Evolutionary conservation across 2,113 vertebrate species (phyloP).

Genomic region (Albula goreensis): DNA sequence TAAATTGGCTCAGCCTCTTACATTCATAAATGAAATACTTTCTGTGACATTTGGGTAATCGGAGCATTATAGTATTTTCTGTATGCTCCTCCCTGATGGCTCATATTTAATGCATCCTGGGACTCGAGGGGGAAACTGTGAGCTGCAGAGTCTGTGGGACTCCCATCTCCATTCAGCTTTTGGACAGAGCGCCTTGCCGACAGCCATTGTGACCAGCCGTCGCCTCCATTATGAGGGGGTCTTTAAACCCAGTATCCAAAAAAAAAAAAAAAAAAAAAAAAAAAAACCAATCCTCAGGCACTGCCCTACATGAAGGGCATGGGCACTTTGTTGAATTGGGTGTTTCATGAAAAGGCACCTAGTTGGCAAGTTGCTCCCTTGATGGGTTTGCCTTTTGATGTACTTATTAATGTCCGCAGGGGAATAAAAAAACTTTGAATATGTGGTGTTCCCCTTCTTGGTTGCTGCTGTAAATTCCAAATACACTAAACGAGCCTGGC

Average conservation of each 20-base stretch:
- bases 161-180: background rate
- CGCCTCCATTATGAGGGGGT: background rate
- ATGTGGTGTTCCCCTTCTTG: background rate
- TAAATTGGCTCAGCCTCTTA: background rate
- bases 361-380: background rate
- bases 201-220: background rate
- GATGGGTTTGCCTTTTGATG: background rate
- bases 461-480: background rate
- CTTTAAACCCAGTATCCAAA: background rate
- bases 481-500: background rate
- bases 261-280: background rate
- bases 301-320: background rate
- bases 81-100: constrained; percentile 21
- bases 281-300: background rate
- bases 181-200: background rate
- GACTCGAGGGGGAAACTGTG: background rate
- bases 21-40: constrained; percentile 35
- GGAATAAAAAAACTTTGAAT: background rate
- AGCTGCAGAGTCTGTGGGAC: constrained; percentile 25
- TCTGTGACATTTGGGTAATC: constrained; percentile 27
- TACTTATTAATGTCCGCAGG: background rate
- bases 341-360: background rate
- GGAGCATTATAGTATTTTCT: constrained; percentile 13
- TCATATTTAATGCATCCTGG: constrained; percentile 35
- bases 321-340: background rate